phyloP scores from a whole-genome alignment of 2,113 vertebrate genomes.

The Cochlearius cochlearius region DNA sequence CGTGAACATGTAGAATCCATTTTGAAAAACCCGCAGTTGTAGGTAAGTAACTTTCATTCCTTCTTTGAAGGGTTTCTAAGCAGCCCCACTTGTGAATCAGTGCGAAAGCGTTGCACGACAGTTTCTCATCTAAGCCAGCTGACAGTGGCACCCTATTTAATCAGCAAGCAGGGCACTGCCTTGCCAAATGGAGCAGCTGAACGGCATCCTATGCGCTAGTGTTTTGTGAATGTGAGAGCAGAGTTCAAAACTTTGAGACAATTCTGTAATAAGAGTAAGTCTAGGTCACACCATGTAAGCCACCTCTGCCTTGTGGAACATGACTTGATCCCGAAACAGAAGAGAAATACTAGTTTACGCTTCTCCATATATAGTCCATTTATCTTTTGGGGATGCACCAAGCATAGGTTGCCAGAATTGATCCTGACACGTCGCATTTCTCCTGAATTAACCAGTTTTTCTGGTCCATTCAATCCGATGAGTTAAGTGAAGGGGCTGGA shows the following conservation, averaged over 20 bases:
- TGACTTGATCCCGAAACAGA: background rate
- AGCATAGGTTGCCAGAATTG: background rate
- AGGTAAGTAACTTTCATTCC: background rate
- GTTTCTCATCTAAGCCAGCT: background rate
- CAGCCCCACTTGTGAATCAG: background rate
- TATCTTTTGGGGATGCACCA: background rate
- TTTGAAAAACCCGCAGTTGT: background rate
- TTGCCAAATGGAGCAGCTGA: background rate
- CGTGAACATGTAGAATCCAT: background rate
- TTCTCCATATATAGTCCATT: background rate
- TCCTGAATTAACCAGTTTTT: background rate
- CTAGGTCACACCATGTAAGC: background rate
- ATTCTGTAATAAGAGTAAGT: background rate
- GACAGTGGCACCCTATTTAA: background rate
- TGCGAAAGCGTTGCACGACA: background rate
- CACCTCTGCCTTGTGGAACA: background rate
- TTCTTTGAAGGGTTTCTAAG: background rate
- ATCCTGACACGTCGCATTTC: background rate
- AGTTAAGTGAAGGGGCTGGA: background rate
- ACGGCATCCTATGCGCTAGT: accelerated
- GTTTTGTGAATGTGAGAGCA: background rate
- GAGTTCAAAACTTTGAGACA: background rate
- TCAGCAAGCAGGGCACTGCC: background rate
- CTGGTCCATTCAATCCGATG: background rate
- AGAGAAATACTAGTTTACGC: background rate